Base-by-base conservation (phyloP, 2,797 vertebrate species). In the Aselliscus stoliczkanus region DNA sequence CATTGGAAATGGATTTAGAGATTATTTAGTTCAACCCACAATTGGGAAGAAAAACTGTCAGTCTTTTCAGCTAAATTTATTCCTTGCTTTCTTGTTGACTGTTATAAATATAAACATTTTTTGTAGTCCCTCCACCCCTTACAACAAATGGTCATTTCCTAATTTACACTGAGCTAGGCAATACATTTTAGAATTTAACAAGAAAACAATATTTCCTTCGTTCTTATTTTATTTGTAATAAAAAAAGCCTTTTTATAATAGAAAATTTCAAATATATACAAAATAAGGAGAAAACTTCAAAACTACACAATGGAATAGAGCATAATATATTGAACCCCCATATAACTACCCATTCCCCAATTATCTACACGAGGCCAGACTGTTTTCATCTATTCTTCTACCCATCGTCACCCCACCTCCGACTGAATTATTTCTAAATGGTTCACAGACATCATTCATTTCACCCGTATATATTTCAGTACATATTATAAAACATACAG, bases 401-500 rank as follows among this genome's bases (percentile, higher is more conserved):
- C 58, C 18, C 27, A 62, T 7, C 85, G 27, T 27, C 6, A 13
- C 21, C 21, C 39, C 34, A 54, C 34, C 31, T 8, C 9, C 34
- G 56, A 34, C 37, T 64, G 50, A 72, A 50, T 79, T 77, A 50
- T 89, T 95, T 93, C 52, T 69, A 27, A 89, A 56, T 65, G 18
- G 65, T 34, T 84, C 56, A 58, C 27, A 92, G 76, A 21, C 23
- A 73, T 58, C 17, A 56, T 42, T 67, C 67, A 87, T 80, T 92
- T 92, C 29, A 54, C 79, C 37, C 10, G 1, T 80, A 47, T 9
- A 4, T 67, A 65, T 64, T 93, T 90, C 42, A 67, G 52, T 90
- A 39, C 77, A 14, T 75, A 37, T 95, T 90, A 96, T 92, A 80
- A 86, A 93, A 89, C 23, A 70, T 31, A 60, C 17, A 62, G 37